These are phyloP conservation scores for Tringa solitaria DNA, from an alignment of 2,113 vertebrate genomes.

Conservation along the genomic window DNA sequence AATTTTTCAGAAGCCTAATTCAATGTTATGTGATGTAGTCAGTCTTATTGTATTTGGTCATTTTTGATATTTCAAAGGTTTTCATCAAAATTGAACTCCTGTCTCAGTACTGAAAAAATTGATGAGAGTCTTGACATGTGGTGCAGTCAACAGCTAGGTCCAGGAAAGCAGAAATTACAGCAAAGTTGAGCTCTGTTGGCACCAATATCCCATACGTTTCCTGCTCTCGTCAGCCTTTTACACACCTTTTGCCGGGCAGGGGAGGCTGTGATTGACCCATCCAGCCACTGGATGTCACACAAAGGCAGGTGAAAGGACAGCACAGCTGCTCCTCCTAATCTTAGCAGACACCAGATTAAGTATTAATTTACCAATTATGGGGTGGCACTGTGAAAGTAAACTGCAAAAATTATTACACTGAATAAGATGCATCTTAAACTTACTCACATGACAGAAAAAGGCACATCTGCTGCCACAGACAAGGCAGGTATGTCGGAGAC, in stretches of 20 bases:
- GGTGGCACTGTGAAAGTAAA: neutral
- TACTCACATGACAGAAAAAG: neutral
- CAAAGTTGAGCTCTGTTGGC: neutral
- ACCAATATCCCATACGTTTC: neutral
- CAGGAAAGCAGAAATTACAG: neutral
- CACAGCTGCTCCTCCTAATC: neutral
- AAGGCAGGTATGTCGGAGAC: neutral
- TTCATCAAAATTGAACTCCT: neutral
- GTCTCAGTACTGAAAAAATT: neutral
- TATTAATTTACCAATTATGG: neutral
- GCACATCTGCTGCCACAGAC: neutral
- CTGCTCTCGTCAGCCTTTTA: neutral
- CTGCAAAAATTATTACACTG: neutral
- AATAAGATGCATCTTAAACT: neutral
- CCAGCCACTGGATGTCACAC: constrained; percentile 72
- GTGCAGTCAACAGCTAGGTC: neutral
- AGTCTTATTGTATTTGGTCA: neutral
- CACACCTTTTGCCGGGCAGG: neutral
- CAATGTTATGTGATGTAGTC: neutral
- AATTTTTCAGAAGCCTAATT: neutral
- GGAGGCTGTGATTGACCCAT: constrained; percentile 45
- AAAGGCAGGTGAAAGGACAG: constrained; percentile 43
- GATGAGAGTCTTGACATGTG: neutral
- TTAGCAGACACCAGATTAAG: neutral
- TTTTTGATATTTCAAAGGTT: neutral